Evolutionary conservation across 2,888 invertebrate species (phyloP).

Genomic region (Pristionchus exspectatus): DNA sequence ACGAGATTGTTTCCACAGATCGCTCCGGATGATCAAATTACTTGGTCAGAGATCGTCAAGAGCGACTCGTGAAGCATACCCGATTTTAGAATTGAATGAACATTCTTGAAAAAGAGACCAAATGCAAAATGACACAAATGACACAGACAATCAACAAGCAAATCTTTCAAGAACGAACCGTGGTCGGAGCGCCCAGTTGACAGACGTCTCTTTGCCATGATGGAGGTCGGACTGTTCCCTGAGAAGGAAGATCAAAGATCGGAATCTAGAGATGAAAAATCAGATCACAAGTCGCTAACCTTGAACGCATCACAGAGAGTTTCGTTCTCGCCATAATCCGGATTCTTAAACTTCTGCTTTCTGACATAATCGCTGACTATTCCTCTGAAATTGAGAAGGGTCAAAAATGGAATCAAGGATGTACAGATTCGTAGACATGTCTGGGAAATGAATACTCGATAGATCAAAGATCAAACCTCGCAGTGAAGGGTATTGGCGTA

Average conservation of each 20-base stretch:
- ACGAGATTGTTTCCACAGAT: too few relatives aligned
- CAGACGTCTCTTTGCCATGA: conserved; percentile 36
- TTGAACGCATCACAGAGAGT: conserved; percentile 52
- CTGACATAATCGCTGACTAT: background rate
- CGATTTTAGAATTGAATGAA: too few relatives aligned
- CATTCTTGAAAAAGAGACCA: too few relatives aligned
- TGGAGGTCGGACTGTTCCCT: conserved; percentile 40
- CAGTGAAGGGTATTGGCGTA: conserved; percentile 42
- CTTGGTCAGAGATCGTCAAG: too few relatives aligned
- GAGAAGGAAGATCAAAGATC: background rate
- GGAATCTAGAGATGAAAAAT: conserved; percentile 1
- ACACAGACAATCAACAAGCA: background rate
- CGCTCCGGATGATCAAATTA: too few relatives aligned
- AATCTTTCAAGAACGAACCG: background rate
- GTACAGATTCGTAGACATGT: background rate
- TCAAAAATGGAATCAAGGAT: background rate
- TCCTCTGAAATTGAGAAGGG: background rate
- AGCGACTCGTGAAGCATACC: too few relatives aligned
- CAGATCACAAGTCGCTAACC: background rate
- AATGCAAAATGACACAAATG: too few relatives aligned
- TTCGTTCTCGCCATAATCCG: background rate
- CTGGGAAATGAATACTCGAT: background rate
- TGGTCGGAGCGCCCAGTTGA: conserved; percentile 1
- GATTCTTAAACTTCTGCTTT: conserved; percentile 37
- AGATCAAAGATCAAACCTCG: conserved; percentile 31